These are phyloP conservation scores for Carassius gibelio DNA, from an alignment of 2,113 vertebrate genomes.

Conservation along the genomic window DNA sequence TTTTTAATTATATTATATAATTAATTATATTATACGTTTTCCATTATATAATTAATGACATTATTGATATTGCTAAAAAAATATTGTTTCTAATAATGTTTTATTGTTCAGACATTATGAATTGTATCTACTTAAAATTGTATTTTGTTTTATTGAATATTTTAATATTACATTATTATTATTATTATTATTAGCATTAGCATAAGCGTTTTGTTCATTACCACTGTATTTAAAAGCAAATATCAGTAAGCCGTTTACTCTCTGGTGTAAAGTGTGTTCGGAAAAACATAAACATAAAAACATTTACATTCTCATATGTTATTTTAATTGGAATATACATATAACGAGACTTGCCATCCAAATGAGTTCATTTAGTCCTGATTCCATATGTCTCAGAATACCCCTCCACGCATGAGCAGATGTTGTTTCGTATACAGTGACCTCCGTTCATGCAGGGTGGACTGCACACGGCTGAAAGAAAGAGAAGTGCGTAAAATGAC, in stretches of 20 bases:
- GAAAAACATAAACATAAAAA: background rate
- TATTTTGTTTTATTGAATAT: too few species aligned
- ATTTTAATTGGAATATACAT: background rate
- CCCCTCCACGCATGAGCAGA: conserved; percentile 76
- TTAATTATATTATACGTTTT: too few species aligned
- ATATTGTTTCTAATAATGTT: background rate
- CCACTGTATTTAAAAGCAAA: background rate
- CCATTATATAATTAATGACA: too few species aligned
- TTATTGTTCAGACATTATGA: too few species aligned
- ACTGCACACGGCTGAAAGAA: conserved; percentile 76
- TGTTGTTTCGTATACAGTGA: conserved; percentile 73
- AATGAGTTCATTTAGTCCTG: background rate
- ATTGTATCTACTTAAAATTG: too few species aligned
- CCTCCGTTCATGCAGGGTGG: conserved; percentile 83
- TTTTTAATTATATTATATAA: too few species aligned
- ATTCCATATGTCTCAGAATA: conserved; percentile 60
- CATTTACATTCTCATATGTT: background rate
- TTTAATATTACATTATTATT: too few species aligned
- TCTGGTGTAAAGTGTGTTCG: background rate
- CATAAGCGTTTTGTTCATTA: background rate
- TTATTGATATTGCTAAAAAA: too few species aligned
- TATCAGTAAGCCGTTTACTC: background rate
- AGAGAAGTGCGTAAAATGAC: conserved; percentile 6
- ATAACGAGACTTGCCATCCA: background rate
- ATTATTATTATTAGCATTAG: background rate